These are phyloP conservation scores for Gymnosoma rotundatum DNA, from an alignment of 2,888 invertebrate species.

Conservation along the genomic window DNA sequence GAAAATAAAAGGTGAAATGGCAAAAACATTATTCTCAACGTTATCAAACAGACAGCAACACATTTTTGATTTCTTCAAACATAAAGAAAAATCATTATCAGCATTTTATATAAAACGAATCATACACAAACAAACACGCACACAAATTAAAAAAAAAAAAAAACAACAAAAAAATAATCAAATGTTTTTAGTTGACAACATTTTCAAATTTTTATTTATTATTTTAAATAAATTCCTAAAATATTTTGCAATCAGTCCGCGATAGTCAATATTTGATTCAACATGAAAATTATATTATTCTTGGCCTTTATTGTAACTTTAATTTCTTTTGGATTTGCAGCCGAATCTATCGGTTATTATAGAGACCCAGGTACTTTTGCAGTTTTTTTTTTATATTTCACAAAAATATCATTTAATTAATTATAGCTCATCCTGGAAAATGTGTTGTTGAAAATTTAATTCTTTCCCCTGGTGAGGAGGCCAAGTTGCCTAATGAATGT, in stretches of 20 bases:
- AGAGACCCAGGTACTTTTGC: slow-evolving; percentile 20
- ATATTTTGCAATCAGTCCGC: too few relatives aligned
- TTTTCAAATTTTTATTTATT: not conserved
- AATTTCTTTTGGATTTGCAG: not conserved
- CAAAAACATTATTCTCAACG: too few relatives aligned
- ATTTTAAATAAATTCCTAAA: too few relatives aligned
- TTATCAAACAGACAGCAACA: too few relatives aligned
- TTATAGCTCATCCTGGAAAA: slow-evolving; percentile 43
- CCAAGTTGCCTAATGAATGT: slow-evolving; percentile 1
- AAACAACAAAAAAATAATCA: not conserved
- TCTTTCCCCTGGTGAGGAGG: slow-evolving; percentile 31
- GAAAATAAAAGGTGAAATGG: too few relatives aligned
- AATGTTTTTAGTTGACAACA: not conserved
- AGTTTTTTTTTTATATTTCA: not conserved
- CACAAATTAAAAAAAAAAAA: too few relatives aligned
- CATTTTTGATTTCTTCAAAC: too few relatives aligned
- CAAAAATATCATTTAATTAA: not conserved
- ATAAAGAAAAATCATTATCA: too few relatives aligned
- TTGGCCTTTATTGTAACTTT: not conserved
- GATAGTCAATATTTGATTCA: not conserved
- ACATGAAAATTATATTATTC: slow-evolving; percentile 37
- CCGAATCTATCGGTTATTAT: not conserved
- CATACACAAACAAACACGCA: too few relatives aligned
- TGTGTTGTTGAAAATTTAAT: slow-evolving; percentile 29
- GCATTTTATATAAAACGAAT: too few relatives aligned